These are phyloP conservation scores for Palaemon carinicauda DNA, from an alignment of 1,140 invertebrate genomes.

Conservation along the genomic window DNA sequence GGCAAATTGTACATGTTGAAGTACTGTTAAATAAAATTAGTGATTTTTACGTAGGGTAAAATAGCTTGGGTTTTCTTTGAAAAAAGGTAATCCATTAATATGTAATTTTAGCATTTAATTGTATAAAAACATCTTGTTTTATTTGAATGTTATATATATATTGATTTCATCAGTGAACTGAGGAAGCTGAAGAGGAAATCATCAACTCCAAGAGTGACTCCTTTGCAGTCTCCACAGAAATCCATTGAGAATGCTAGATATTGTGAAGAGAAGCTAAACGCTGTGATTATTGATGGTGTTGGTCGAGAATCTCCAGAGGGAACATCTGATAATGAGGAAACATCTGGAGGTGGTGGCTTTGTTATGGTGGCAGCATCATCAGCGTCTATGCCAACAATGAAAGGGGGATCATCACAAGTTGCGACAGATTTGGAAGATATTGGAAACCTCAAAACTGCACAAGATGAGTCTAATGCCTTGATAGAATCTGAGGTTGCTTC, in stretches of 20 bases:
- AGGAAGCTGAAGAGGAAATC: conserved; percentile 1
- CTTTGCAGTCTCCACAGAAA: not conserved
- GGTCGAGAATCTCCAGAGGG: conserved; percentile 34
- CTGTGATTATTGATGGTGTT: not conserved
- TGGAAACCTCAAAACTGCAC: not conserved
- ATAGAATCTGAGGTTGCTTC: not conserved
- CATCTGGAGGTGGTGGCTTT: not conserved
- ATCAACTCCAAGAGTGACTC: conserved; percentile 28
- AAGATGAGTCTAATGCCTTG: not conserved
- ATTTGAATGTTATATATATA: not conserved
- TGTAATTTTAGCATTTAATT: no score
- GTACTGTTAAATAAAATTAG: no score
- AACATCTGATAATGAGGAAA: conserved; percentile 36
- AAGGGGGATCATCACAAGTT: not conserved
- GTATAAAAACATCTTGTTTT: no score
- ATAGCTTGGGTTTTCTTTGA: no score
- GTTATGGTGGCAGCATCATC: not conserved
- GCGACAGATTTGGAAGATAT: not conserved
- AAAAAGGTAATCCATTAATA: no score
- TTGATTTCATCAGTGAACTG: not conserved
- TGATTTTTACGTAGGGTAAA: no score
- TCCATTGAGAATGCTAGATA: not conserved
- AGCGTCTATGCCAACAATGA: not conserved
- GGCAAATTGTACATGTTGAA: no score
- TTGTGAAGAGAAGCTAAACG: not conserved